Evolutionary conservation across 2,797 vertebrate genomes (phyloP).

Genomic region (Ateles fusciceps): DNA sequence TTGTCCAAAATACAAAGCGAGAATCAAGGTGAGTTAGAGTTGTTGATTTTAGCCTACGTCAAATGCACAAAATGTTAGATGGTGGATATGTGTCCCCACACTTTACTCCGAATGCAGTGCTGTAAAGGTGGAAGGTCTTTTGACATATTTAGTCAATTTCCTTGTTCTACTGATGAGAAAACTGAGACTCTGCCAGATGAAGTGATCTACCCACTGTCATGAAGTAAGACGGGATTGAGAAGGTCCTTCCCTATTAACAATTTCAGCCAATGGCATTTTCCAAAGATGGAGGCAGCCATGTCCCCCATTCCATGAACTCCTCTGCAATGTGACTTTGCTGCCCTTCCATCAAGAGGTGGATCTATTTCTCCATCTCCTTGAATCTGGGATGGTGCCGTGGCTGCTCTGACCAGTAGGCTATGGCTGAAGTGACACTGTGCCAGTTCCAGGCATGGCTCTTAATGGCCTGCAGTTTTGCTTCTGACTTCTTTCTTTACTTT

Average conservation of each 20-base stretch:
- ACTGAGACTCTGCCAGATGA: background rate
- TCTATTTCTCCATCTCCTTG: accelerated
- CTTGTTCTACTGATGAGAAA: background rate
- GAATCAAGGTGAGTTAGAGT: background rate
- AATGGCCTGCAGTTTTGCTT: background rate
- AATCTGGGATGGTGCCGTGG: background rate
- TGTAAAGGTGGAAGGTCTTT: background rate
- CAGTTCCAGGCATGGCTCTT: background rate
- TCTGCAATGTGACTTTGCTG: accelerated
- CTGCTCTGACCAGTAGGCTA: background rate
- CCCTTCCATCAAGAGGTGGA: background rate
- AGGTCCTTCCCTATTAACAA: accelerated
- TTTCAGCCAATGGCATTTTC: accelerated
- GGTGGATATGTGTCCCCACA: accelerated
- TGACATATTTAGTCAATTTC: background rate
- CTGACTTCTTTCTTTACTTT: background rate
- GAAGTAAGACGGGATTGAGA: background rate
- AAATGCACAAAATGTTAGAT: background rate
- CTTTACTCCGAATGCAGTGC: background rate
- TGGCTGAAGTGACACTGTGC: background rate
- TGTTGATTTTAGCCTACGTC: background rate
- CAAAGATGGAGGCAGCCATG: accelerated
- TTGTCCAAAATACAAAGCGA: background rate
- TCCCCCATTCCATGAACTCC: background rate
- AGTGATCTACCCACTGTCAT: accelerated